Evolutionary conservation across 2,888 invertebrate species (phyloP).

Genomic region (Dusona sp.): DNA sequence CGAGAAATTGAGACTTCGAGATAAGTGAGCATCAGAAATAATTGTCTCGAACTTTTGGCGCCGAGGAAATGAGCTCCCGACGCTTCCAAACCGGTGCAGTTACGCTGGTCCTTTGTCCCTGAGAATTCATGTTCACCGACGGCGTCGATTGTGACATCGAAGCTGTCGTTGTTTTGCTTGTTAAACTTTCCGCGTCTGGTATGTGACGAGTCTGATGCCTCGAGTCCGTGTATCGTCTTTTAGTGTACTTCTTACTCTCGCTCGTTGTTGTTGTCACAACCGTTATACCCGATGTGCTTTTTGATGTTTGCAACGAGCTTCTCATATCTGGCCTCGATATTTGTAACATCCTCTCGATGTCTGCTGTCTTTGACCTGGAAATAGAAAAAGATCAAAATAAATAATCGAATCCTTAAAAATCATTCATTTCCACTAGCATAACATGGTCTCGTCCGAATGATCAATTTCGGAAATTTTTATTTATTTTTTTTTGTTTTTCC

Average conservation of each 20-base stretch:
- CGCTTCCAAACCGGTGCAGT: conserved; percentile 90
- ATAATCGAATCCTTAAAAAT: neutral
- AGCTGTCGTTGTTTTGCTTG: conserved; percentile 74
- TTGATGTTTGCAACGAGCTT: conserved; percentile 74
- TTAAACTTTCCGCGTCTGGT: conserved; percentile 86
- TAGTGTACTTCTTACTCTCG: conserved; percentile 87
- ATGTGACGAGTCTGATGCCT: conserved; percentile 87
- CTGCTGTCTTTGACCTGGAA: conserved; percentile 87
- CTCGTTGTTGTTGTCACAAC: conserved; percentile 73
- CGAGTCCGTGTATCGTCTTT: conserved; percentile 87
- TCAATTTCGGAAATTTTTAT: neutral
- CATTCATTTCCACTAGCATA: neutral
- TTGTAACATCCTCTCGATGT: conserved; percentile 87
- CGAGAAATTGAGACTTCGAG: neutral
- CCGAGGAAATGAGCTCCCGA: conserved; percentile 93
- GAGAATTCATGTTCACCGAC: conserved; percentile 65
- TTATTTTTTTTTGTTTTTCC: neutral
- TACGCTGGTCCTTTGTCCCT: conserved; percentile 72
- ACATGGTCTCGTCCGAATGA: neutral
- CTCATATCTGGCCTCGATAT: conserved; percentile 84
- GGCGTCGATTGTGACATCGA: conserved; percentile 75
- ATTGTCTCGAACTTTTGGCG: conserved; percentile 85
- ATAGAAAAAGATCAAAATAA: neutral
- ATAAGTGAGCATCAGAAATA: conserved; percentile 73
- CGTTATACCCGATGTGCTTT: conserved; percentile 82